These are phyloP conservation scores for Drosophila meridiana DNA, from an alignment of 2,888 invertebrate genomes.

Conservation along the genomic window DNA sequence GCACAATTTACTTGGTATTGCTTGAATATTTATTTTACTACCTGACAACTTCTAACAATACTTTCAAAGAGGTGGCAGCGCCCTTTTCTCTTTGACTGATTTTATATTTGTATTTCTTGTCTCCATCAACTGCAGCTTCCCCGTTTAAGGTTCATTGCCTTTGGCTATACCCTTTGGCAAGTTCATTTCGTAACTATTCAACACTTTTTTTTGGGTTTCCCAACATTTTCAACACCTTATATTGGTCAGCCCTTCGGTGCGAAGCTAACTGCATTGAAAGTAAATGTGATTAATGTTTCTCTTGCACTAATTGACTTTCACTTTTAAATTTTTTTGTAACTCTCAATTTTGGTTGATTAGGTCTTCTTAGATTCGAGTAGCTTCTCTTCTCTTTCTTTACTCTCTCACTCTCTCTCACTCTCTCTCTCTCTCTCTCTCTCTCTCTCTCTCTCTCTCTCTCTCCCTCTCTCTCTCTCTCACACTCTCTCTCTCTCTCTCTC, in stretches of 20 bases:
- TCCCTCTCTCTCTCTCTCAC: neutral
- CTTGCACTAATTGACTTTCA: slow-evolving; percentile 81
- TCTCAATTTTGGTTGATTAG: slow-evolving; percentile 55
- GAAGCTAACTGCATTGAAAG: slow-evolving; percentile 20
- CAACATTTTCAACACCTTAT: slow-evolving; percentile 22
- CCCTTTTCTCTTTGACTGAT: neutral
- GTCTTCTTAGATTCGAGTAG: too few relatives aligned
- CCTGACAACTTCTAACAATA: neutral
- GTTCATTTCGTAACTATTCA: slow-evolving; percentile 2
- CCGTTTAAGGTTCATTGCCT: neutral
- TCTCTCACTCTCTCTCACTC: neutral
- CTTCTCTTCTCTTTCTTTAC: neutral
- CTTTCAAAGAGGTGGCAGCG: slow-evolving; percentile 1
- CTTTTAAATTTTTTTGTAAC: slow-evolving; percentile 48
- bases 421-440: neutral
- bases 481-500: neutral
- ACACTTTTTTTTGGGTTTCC: slow-evolving; percentile 7
- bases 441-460: neutral
- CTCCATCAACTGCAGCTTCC: neutral
- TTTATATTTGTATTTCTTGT: neutral
- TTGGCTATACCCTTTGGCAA: slow-evolving; percentile 9
- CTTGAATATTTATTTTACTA: neutral
- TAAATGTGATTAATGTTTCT: slow-evolving; percentile 69
- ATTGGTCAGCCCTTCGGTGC: slow-evolving; percentile 3
- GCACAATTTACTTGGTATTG: neutral